Base-by-base conservation (phyloP, 2,797 vertebrate species). In the Oreochromis mossambicus region DNA sequence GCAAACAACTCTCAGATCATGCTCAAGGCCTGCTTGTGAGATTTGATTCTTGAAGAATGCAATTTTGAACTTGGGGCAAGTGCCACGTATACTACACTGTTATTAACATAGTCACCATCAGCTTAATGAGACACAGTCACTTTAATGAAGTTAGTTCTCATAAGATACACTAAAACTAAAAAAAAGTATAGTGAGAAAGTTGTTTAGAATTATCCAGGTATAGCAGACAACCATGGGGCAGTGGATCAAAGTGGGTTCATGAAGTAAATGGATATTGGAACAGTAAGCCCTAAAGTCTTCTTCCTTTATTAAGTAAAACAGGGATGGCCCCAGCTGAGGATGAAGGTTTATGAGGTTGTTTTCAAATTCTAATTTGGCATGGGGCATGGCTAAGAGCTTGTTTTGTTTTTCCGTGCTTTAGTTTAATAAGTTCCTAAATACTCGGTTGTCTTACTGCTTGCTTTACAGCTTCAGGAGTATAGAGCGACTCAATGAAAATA, bases 371-470 rank as follows among this genome's bases (percentile, higher is more conserved):
- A 91, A 81, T 92, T 93, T 92, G 92, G 92, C 92, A 90, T 15
- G 70, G 70, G 83, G 79, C 85, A 86, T 68, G 15, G 88, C 91
- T 81, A 75, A 46, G 21, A 93, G 92, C 83, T 85, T 80, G 87
- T 90, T 94, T 93, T 89, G 86, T 86, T 94, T 95, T 95, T 93
- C 93, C 80, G 50, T 91, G 92, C 95, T 95, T 95, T 92, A 87
- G 85, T 96, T 94, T 95, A 95, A 95, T 95, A 95, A 94, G 91
- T 91, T 95, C 89, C 89, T 93, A 94, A 95, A 94, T 92, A 88
- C 87, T 87, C 78, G 61, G 85, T 80, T 66, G 86, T 92, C 89
- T 87, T 78, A 86, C 88, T 90, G 91, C 87, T 92, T 70, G 63
- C 80, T 94, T 92, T 92, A 95, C 91, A 88, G 92, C 88, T 88